Conservation (phyloP, 2,113 vertebrate genomes). For the Crocuta crocuta region DNA sequence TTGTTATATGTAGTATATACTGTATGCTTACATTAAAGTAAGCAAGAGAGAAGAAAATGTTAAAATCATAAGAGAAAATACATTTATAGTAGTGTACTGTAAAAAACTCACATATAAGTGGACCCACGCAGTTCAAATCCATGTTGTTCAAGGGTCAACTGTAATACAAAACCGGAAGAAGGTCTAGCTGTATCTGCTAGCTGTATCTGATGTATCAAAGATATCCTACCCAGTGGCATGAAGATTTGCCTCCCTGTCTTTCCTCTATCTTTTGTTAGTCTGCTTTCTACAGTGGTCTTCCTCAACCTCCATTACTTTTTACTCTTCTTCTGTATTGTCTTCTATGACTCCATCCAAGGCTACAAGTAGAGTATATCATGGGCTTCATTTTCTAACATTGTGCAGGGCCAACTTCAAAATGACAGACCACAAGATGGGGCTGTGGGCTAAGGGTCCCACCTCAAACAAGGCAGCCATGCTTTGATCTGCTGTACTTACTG, state of each 20-base stretch:
- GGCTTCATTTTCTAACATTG: conserved; percentile 2
- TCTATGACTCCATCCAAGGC: not conserved
- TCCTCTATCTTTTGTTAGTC: not conserved
- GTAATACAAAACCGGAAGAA: not conserved
- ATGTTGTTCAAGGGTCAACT: not conserved
- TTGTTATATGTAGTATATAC: not conserved
- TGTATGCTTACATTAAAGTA: not conserved
- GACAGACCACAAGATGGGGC: not conserved
- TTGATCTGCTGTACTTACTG: not conserved
- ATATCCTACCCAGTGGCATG: not conserved
- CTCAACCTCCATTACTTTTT: not conserved
- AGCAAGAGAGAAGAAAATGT: not conserved
- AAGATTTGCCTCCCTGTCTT: not conserved
- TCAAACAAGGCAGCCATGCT: not conserved
- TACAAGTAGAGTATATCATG: not conserved
- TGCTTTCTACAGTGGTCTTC: not conserved
- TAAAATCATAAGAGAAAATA: not conserved
- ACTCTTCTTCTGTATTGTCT: not conserved
- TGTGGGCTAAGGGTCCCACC: not conserved
- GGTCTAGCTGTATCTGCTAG: not conserved
- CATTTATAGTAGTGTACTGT: not conserved
- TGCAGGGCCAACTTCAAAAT: not conserved
- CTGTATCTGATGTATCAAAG: not conserved
- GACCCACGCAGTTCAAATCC: not conserved
- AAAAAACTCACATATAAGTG: not conserved